Base-by-base conservation (phyloP, 2,888 invertebrate species). In the Brenthis ino region DNA sequence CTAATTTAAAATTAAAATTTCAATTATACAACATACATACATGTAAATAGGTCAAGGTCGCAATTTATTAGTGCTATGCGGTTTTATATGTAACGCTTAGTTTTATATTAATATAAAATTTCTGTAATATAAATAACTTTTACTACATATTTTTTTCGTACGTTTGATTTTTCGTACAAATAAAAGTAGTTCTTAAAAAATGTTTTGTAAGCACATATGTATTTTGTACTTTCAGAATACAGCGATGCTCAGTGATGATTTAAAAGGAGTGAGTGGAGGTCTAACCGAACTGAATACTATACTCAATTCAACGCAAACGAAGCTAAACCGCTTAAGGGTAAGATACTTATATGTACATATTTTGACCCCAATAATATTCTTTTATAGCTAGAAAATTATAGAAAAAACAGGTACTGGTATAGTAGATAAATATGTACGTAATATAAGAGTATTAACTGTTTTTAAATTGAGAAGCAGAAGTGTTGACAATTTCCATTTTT, bases 241-340 rank as follows among this genome's bases (percentile, higher is more conserved):
- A 37, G 91, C 91, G 37, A 91, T 93, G 86, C 76, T 93, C 43
- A 85, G 86, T 63, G 87, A 97, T 94, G 95, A 96, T 75, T 81
- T 97, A 37, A 94, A 95, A 65, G 94, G 94, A 71, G 93, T 96
- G 0, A 94, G 95, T 57, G 95, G 95, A 61, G 97, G 97, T 70
- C 89, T 98, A 47, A 95, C 96, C 66, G 97, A 97, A 81, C 93
- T 98, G 54, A 97, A 96, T 81, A 95, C 94, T 55, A 96, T 97
- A 76, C 88, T 98, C 64, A 95, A 95, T 76, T 95, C 95, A 14
- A 98, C 98, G 3, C 98, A 98, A 83, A 96, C 95, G 72, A 98
- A 98, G 89, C 93, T 98, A 70, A 97, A 96, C 90, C 95, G 95
- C 79, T 95, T 98, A 75, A 97, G 96, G 94, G 97, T 96, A 80